Evolutionary conservation across 2,888 invertebrate species (phyloP), one percentile per base, ranked within the genome.

Genomic region (Bombyx huttoni): DNA sequence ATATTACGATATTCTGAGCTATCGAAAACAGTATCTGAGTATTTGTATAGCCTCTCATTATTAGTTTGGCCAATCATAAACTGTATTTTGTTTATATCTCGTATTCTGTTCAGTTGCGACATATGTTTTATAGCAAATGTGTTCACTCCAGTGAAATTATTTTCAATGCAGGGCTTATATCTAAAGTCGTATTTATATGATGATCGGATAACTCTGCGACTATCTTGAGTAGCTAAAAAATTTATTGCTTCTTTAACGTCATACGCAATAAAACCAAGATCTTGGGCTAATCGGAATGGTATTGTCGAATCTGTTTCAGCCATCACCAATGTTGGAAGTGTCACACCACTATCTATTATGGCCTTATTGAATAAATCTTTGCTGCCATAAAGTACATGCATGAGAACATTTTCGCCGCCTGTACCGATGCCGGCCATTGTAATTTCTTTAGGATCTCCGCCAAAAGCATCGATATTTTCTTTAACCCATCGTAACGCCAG

Each of bases 391-490:
- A 40, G 40, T 12, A 40, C 9, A 49, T 56, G 57, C 51, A 56
- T 45, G 52, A 61, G 57, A n/a, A 60, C 58, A 49, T 60, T 57
- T 34, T 54, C 54, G 13, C 58, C 60, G 3, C 63, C 68, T 40
- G 62, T 54, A 1, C 62, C 56, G 1, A 57, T 55, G 6, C 72
- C 70, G n/a, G 60, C 61, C 13, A 70, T 48, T 8, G 70, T 70
- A 6, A 72, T 59, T 53, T 62, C 56, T 40, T 61, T 56, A 8
- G 51, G 47, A 35, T 67, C 64, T 3, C 72, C 70, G 12, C 70
- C 67, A 52, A 73, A 70, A 7, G 58, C 51, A 8, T 53, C 59
- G 35, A 70, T 69, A 51, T 70, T 69, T 7, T 66, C 52, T 49
- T 58, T 62, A 10, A 69, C 48, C 70, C 70, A 70, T 51, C 56